Percentiles rank a stretch among this genome's conserved stretches.
Evolutionary conservation across 2,888 invertebrate genomes (phyloP).

Genomic region (Hermaeophaga mercurialis): DNA sequence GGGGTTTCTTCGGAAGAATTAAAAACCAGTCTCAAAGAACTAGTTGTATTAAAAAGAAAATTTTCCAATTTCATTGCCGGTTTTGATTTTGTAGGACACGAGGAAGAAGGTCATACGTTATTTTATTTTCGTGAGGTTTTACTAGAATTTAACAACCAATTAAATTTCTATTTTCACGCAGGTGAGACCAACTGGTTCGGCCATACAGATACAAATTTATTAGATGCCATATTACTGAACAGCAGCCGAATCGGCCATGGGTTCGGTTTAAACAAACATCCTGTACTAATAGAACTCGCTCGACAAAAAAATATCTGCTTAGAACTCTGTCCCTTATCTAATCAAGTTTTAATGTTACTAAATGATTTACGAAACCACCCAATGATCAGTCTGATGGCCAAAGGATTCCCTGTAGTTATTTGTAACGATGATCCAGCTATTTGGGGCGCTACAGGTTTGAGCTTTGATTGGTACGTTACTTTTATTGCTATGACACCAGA

Average conservation of each 20-base stretch:
- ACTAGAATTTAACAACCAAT: slow-evolving; percentile 52
- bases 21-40: slow-evolving; percentile 46
- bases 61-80: slow-evolving; percentile 74
- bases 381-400: slow-evolving; percentile 66
- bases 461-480: slow-evolving; percentile 79
- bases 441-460: slow-evolving; percentile 74
- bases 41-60: slow-evolving; percentile 54
- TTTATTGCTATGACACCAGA: slow-evolving; percentile 76
- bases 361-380: slow-evolving; percentile 80
- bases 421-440: slow-evolving; percentile 81
- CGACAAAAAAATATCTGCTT: slow-evolving; percentile 69
- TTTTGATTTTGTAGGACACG: slow-evolving; percentile 82
- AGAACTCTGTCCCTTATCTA: slow-evolving; percentile 81
- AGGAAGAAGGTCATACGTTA: slow-evolving; percentile 71
- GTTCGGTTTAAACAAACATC: slow-evolving; percentile 76
- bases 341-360: slow-evolving; percentile 71
- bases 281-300: slow-evolving; percentile 64
- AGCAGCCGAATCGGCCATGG: slow-evolving; percentile 80
- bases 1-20: slow-evolving; percentile 52
- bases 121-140: slow-evolving; percentile 66
- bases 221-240: slow-evolving; percentile 77
- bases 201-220: slow-evolving; percentile 72
- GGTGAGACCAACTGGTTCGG: slow-evolving; percentile 80
- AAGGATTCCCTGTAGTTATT: slow-evolving; percentile 73
- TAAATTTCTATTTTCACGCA: slow-evolving; percentile 78